Conservation (phyloP, 2,797 vertebrate genomes). For the Notolepis coatsorum region DNA sequence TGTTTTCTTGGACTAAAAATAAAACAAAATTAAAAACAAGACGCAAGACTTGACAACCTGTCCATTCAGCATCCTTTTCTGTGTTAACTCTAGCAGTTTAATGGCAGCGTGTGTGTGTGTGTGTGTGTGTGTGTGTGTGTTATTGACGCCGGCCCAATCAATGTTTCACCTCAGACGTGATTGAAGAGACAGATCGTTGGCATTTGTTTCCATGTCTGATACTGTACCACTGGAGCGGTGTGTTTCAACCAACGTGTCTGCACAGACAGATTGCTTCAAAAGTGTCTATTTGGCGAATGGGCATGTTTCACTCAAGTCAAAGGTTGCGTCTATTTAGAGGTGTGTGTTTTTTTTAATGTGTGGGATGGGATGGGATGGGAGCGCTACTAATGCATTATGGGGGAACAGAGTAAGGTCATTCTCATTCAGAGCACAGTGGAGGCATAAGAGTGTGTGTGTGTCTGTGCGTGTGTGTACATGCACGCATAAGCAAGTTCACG, state of each 20-base stretch:
- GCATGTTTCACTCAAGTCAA: constrained; percentile 63
- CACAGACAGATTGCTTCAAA: constrained; percentile 29
- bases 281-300: constrained; percentile 46
- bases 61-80: not conserved
- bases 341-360: constrained; percentile 54
- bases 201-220: constrained; percentile 13
- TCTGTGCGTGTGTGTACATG: not conserved
- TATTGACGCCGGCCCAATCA: constrained; percentile 6
- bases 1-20: not conserved
- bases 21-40: not conserved
- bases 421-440: constrained; percentile 42
- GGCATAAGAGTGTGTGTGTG: constrained; percentile 16
- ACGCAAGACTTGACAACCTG: not conserved
- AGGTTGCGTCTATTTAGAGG: constrained; percentile 79
- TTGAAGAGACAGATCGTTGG: constrained; percentile 3
- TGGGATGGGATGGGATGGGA: not conserved
- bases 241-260: constrained; percentile 46
- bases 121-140: not conserved
- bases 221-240: constrained; percentile 5
- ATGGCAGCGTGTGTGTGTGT: not conserved
- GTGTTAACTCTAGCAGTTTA: too few species aligned
- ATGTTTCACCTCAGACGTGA: constrained; percentile 4
- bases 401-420: constrained; percentile 59
- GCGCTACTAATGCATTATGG: constrained; percentile 8
- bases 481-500: too few species aligned